phyloP scores from a whole-genome alignment of 2,888 invertebrate species.

The Diaperis boleti region DNA sequence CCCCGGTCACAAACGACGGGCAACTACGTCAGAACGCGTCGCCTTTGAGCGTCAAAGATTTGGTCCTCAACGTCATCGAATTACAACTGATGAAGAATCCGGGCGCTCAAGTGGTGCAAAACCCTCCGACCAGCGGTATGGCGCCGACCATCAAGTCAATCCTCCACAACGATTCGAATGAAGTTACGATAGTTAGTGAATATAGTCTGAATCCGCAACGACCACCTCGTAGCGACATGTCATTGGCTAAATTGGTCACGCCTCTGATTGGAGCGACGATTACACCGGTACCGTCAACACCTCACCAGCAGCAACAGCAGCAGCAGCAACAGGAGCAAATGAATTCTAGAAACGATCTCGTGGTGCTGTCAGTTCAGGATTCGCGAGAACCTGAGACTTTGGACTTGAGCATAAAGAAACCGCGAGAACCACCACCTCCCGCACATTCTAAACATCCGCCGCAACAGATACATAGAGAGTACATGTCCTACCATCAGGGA shows the following conservation, averaged over 20 bases:
- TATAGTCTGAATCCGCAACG: slow-evolving; percentile 62
- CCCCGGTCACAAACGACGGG: slow-evolving; percentile 63
- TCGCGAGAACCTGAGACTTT: slow-evolving; percentile 69
- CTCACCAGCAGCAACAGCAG: slow-evolving; percentile 62
- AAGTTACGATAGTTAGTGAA: slow-evolving; percentile 70
- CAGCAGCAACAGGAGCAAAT: slow-evolving; percentile 57
- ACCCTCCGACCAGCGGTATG: slow-evolving; percentile 58
- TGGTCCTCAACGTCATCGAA: slow-evolving; percentile 87
- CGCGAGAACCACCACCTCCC: slow-evolving; percentile 66
- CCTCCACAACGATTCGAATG: slow-evolving; percentile 70
- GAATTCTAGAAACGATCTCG: slow-evolving; percentile 70
- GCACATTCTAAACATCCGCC: slow-evolving; percentile 42
- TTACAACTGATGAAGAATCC: slow-evolving; percentile 79
- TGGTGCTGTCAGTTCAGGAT: slow-evolving; percentile 71
- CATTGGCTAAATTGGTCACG: slow-evolving; percentile 63
- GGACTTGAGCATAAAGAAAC: slow-evolving; percentile 83
- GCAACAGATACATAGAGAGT: slow-evolving; percentile 50
- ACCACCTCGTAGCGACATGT: slow-evolving; percentile 56
- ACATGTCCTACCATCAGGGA: slow-evolving; percentile 62
- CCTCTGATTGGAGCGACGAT: slow-evolving; percentile 78
- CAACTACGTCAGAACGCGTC: slow-evolving; percentile 66
- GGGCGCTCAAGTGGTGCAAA: slow-evolving; percentile 64
- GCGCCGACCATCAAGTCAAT: slow-evolving; percentile 74
- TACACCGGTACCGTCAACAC: slow-evolving; percentile 71
- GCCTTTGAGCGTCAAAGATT: slow-evolving; percentile 83